Evolutionary conservation across 2,888 invertebrate genomes (phyloP).

Genomic region (Cataglyphis livida): DNA sequence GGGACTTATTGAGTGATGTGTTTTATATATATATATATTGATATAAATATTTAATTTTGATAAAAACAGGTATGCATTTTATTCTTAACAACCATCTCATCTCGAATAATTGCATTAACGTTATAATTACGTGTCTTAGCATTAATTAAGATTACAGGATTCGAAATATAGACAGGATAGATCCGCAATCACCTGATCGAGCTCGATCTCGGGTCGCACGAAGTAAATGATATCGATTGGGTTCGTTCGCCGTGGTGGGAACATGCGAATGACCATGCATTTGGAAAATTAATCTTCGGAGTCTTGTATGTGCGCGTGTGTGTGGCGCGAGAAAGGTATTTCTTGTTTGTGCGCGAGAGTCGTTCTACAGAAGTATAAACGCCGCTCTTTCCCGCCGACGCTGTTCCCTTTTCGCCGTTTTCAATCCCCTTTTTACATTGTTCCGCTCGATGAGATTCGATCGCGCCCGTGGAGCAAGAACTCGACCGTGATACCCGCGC

Average conservation of each 20-base stretch:
- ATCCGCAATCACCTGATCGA: background rate
- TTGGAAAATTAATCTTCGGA: constrained; percentile 37
- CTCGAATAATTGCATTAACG: background rate
- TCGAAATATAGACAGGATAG: background rate
- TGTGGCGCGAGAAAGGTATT: background rate
- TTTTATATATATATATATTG: too few species aligned
- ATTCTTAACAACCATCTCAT: background rate
- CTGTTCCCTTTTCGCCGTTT: constrained; percentile 18
- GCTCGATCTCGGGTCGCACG: constrained; percentile 6
- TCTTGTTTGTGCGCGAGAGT: background rate
- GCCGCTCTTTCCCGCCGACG: background rate
- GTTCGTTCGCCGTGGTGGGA: background rate
- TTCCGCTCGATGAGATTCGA: constrained; percentile 54
- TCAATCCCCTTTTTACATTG: constrained; percentile 48
- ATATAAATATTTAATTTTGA: background rate
- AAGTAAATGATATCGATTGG: constrained; percentile 19
- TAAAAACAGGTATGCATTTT: background rate
- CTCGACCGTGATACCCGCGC: constrained; percentile 42
- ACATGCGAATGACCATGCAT: constrained; percentile 6
- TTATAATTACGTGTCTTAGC: too few species aligned
- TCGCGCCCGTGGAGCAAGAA: constrained; percentile 59
- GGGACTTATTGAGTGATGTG: too few species aligned
- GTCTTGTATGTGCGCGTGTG: background rate
- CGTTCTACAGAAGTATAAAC: constrained; percentile 16
- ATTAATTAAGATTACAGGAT: background rate